Evolutionary conservation across 2,888 invertebrate species (phyloP), one percentile per base, ranked within the genome.

Genomic region (Brenthis daphne): DNA sequence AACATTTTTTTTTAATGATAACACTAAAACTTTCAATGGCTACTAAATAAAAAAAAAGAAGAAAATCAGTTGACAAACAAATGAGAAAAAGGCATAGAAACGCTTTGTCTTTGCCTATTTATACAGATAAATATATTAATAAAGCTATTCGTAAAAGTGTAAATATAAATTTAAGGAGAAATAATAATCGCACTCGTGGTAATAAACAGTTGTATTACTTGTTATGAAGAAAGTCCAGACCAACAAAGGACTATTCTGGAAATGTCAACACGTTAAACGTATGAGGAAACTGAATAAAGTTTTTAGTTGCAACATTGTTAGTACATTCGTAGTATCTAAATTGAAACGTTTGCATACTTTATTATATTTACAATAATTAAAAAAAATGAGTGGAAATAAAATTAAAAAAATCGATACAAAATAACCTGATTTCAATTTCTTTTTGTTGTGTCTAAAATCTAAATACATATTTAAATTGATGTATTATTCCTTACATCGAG

Each of bases 221-320:
- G 64, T 68, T 60, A 57, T 48, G 65, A 64, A 79, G 73, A 76
- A 77, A 77, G 75, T 73, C 72, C 77, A 65, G 33, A 70, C 75
- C 78, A 88, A 89, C 89, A 89, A 90, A 88, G 88, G 87, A 81
- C 87, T 85, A 85, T 89, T 88, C 84, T 82, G 81, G 79, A 82
- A 86, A 87, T 85, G 88, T 87, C 88, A 85, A 89, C 85, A 84
- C 84, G 82, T 81, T 79, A 80, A 80, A 80, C 76, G 78, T 80
- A 84, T 85, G 81, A 84, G 87, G 87, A 89, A 89, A 85, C 74
- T 66, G 79, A 78, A 82, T 84, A 77, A 80, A 83, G 82, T 82
- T 82, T 79, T 81, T 77, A 85, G 85, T 84, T 76, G 86, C 87
- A 85, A 88, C 88, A 80, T 75, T 83, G 84, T 84, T 20, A 6